These are phyloP conservation scores for Trissonchulus latispiculum DNA, from an alignment of 2,888 invertebrate genomes.

Conservation along the genomic window DNA sequence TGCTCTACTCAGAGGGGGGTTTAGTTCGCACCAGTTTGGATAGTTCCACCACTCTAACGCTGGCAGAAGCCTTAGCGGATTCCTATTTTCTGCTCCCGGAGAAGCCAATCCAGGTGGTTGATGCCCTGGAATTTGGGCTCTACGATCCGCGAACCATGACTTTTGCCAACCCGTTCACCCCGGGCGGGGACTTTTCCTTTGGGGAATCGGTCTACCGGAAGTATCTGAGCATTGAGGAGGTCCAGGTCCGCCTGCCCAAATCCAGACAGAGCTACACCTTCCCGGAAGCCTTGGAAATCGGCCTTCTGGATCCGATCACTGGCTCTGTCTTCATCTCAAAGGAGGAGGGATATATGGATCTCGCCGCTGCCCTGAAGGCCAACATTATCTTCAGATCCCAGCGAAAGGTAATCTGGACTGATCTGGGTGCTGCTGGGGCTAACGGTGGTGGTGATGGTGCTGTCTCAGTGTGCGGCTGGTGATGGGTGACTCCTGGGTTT, in stretches of 20 bases:
- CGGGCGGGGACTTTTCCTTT: neutral
- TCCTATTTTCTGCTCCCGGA: neutral
- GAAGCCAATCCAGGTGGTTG: neutral
- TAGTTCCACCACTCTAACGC: neutral
- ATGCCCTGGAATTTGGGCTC: neutral
- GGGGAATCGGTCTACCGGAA: conserved; percentile 9
- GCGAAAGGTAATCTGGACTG: neutral
- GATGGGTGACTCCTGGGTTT: no score
- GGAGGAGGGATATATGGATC: neutral
- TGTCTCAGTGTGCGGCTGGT: no score
- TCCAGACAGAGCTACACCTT: neutral
- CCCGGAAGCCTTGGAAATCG: neutral
- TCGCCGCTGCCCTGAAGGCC: neutral
- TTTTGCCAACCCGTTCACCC: conserved; percentile 1
- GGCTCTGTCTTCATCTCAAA: neutral
- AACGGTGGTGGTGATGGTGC: no score
- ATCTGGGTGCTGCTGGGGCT: no score
- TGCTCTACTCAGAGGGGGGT: neutral
- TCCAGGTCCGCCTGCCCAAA: neutral
- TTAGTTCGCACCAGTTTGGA: no score
- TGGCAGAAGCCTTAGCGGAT: neutral
- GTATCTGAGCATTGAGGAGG: neutral
- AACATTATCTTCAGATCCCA: neutral
- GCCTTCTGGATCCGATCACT: conserved; percentile 5
- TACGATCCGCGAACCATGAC: neutral